A percentile compares a stretch with the other conserved stretches of the same genome.
Evolutionary conservation across 2,797 vertebrate species (phyloP).

Genomic region (Argentina silus): DNA sequence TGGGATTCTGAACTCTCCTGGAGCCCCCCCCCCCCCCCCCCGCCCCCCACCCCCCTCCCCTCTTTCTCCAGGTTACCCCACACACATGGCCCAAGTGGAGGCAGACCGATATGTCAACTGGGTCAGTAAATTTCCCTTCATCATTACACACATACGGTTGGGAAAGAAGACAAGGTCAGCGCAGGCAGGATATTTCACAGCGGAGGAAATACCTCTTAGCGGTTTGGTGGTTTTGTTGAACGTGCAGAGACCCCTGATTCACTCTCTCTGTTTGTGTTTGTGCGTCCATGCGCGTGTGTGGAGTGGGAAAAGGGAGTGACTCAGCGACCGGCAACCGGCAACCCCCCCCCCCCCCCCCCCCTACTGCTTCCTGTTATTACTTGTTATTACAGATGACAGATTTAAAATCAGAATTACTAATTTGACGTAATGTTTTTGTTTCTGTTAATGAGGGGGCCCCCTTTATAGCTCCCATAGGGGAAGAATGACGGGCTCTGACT

Average conservation of each 20-base stretch:
- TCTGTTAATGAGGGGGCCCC: neutral
- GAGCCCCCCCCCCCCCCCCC: neutral
- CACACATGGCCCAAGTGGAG: neutral
- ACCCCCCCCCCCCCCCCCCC: neutral
- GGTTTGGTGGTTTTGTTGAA: neutral
- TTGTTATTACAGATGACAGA: neutral
- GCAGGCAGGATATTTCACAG: neutral
- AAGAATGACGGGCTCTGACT: constrained; percentile 39
- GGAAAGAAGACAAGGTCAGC: constrained; percentile 38
- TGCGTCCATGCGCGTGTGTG: constrained; percentile 2
- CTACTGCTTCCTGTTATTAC: constrained; percentile 1
- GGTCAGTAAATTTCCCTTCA: constrained; percentile 30
- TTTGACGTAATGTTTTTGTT: constrained; percentile 24
- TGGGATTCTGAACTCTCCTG: neutral
- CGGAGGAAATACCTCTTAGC: neutral
- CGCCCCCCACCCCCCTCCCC: no score
- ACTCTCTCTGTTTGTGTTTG: neutral
- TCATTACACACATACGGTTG: constrained; percentile 9
- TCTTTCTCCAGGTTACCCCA: no score
- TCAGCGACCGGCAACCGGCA: no score
- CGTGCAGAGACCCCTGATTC: constrained; percentile 6
- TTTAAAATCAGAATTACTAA: constrained; percentile 55
- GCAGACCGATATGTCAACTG: neutral
- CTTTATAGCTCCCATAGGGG: constrained; percentile 4
- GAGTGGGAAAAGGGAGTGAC: no score